Base-by-base conservation (phyloP, 2,113 vertebrate species). In the Hippocampus zosterae region DNA sequence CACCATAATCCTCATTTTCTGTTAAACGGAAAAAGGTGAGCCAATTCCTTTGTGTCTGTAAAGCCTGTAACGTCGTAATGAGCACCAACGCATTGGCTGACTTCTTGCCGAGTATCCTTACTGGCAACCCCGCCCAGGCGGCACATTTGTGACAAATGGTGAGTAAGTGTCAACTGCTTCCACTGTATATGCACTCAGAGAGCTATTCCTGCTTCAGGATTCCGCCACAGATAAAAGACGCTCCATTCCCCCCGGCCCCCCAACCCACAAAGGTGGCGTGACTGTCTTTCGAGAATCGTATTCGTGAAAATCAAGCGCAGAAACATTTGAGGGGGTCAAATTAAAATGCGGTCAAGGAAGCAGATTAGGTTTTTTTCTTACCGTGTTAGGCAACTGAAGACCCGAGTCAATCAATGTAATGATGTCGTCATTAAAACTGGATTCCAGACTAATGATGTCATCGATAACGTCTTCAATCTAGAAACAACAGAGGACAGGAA, bases 401-500 rank as follows among this genome's bases (percentile, higher is more conserved):
- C 92, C 92, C 23, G 91, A 91, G 73, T 95, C 94, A 65, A 95
- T 92, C 82, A 93, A 91, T 9, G 92, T 92, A 76, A 95, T 92
- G 85, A 95, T 93, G 83, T 96, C 95, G 18, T 96, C 95, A 60
- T 95, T 96, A 88, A 94, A 94, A 90, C 94, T 96, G 85, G 95
- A 96, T 84, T 96, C 94, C 71, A 96, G 90, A 87, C 95, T 96
- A 80, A 96, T 96, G 81, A 96, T 96, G 89, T 96, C 93, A 73
- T 96, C 95, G 21, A 96, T 96, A 74, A 96, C 95, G 63, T 95
- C 95, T 77, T 96, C 94, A 76, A 96, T 95, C 95, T 95, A 65
- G 57, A 80, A 52, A 62, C 33, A 79, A 63, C 18, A 79, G 12
- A 77, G 7, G 12, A 70, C 42, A 78, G n/a, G 78, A 72, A 85